These are phyloP conservation scores for Rhabditophanes sp. DNA, from an alignment of 2,888 invertebrate species.

Conservation along the genomic window DNA sequence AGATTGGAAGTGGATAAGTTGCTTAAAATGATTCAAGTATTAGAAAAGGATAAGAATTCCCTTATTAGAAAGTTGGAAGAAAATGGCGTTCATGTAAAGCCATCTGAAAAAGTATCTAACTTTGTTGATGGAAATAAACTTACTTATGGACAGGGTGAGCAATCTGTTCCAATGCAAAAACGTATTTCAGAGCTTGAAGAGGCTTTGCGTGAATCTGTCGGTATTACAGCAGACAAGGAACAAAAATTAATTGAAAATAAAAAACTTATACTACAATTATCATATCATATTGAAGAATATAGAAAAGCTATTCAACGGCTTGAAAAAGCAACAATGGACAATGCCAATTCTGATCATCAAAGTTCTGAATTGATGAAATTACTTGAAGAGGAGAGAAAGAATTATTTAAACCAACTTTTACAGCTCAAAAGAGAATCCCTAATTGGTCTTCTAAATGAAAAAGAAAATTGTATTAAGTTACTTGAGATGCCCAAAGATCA, in stretches of 20 bases:
- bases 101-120: constrained; percentile 6
- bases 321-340: background rate
- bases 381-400: constrained; percentile 5
- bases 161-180: constrained; percentile 1
- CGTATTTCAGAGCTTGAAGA: constrained; percentile 63
- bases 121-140: constrained; percentile 6
- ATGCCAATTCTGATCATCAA: background rate
- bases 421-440: constrained; percentile 62
- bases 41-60: constrained; percentile 45
- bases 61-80: constrained; percentile 12
- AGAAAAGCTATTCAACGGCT: background rate
- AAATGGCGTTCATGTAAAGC: constrained; percentile 2
- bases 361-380: background rate
- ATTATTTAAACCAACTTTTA: too few relatives aligned
- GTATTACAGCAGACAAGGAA: constrained; percentile 50
- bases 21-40: constrained; percentile 45
- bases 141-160: background rate
- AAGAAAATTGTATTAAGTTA: constrained; percentile 69
- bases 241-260: constrained; percentile 49
- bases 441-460: constrained; percentile 67
- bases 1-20: constrained; percentile 46
- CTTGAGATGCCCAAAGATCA: constrained; percentile 60
- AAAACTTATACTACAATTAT: constrained; percentile 43
- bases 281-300: constrained; percentile 18
- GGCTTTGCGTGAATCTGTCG: constrained; percentile 63